Conservation (phyloP, 1,140 invertebrate species). For the Heliconius hewitsoni region DNA sequence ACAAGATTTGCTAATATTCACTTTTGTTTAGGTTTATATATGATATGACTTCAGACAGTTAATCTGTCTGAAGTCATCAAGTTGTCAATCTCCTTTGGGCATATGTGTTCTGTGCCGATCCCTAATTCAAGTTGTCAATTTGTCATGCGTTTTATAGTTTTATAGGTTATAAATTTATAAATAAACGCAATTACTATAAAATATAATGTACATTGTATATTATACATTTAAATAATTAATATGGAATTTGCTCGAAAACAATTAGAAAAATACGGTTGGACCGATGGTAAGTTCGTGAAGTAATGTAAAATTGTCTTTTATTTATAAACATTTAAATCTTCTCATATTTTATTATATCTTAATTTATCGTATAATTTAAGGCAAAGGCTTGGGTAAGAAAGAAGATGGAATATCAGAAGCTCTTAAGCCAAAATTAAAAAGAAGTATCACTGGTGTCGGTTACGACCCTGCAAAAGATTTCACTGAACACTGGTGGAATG, state of each 20-base stretch:
- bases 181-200: neutral
- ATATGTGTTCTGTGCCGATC: too few species aligned
- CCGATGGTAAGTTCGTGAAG: constrained; percentile 81
- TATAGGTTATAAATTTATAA: neutral
- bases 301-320: too few species aligned
- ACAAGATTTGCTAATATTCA: too few species aligned
- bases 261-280: constrained; percentile 87
- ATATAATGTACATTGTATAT: neutral
- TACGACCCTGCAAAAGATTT: constrained; percentile 87
- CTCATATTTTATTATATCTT: neutral
- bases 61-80: too few species aligned
- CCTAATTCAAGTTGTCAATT: too few species aligned
- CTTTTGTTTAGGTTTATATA: too few species aligned
- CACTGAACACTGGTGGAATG: constrained; percentile 91
- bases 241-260: constrained; percentile 85
- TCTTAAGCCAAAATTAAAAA: constrained; percentile 89
- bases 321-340: too few species aligned
- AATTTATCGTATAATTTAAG: constrained; percentile 67
- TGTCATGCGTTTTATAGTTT: neutral
- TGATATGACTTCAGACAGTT: too few species aligned
- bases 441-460: constrained; percentile 89
- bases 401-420: constrained; percentile 88
- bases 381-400: constrained; percentile 90
- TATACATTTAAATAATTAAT: neutral
- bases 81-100: too few species aligned